These are phyloP conservation scores for Ispidina lecontei DNA, from an alignment of 2,797 vertebrate genomes.

Conservation along the genomic window DNA sequence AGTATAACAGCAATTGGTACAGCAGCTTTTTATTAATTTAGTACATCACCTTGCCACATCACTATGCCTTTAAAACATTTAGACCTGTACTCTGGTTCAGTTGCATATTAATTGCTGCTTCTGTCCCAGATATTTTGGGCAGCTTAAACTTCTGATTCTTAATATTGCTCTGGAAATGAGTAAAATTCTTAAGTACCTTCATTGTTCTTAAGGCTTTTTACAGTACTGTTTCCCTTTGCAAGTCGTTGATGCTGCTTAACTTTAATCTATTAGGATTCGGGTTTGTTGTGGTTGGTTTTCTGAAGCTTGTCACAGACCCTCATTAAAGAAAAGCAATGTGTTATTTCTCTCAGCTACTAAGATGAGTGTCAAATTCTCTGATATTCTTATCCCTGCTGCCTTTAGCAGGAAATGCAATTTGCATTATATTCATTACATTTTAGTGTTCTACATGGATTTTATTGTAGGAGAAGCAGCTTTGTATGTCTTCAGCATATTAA, in stretches of 20 bases:
- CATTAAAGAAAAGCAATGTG: background rate
- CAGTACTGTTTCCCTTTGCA: background rate
- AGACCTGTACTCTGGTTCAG: background rate
- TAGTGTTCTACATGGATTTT: background rate
- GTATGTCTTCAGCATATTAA: background rate
- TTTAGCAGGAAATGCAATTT: background rate
- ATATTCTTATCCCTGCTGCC: background rate
- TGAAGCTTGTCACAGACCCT: background rate
- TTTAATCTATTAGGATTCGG: background rate
- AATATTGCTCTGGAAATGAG: background rate
- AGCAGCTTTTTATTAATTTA: slow-evolving; percentile 14
- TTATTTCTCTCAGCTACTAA: background rate
- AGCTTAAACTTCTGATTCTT: background rate
- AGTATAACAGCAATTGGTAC: background rate
- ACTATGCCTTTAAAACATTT: background rate
- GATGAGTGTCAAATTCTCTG: background rate
- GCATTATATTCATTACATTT: background rate
- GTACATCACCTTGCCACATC: background rate
- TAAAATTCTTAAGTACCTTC: background rate
- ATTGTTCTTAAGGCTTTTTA: background rate
- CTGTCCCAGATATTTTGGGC: background rate
- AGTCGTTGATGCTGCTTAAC: background rate
- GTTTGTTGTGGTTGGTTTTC: background rate
- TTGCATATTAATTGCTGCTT: background rate
- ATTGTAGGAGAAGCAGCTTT: background rate